A percentile compares a stretch with the other conserved stretches of the same genome.
phyloP scores from a whole-genome alignment of 2,888 invertebrate species.

The Apodemia zela region DNA sequence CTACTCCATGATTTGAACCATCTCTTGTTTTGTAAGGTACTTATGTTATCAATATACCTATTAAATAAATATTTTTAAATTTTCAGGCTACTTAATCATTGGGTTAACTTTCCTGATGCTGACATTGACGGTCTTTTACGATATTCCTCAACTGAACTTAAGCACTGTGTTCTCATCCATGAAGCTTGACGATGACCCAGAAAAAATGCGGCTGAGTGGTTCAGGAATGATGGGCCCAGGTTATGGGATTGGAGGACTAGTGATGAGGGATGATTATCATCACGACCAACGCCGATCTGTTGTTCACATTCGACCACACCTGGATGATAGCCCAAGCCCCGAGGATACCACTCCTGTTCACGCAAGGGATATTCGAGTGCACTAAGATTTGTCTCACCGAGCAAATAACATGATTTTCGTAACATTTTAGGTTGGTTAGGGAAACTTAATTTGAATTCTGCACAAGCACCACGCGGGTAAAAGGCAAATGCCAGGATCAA shows the following conservation, averaged over 20 bases:
- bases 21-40: too few relatives aligned
- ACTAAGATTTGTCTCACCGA: constrained; percentile 46
- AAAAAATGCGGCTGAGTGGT: constrained; percentile 84
- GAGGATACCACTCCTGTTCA: constrained; percentile 84
- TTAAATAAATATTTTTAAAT: constrained; percentile 12
- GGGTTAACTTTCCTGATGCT: constrained; percentile 93
- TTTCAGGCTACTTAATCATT: constrained; percentile 87
- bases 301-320: constrained; percentile 83
- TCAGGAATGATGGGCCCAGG: constrained; percentile 70
- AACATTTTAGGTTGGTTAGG: background rate
- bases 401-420: background rate
- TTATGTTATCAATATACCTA: background rate
- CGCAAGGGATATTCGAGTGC: constrained; percentile 77
- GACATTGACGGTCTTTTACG: constrained; percentile 90
- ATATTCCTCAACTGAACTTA: constrained; percentile 93
- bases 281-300: constrained; percentile 81
- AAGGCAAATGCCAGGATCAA: background rate
- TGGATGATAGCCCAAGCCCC: constrained; percentile 85
- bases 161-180: constrained; percentile 88
- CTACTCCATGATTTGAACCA: too few relatives aligned
- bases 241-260: constrained; percentile 67
- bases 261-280: constrained; percentile 72
- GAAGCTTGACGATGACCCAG: constrained; percentile 80
- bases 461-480: background rate
- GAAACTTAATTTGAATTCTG: background rate